phyloP scores from a whole-genome alignment of 2,797 vertebrate genomes.

The Caiman crocodilus region DNA sequence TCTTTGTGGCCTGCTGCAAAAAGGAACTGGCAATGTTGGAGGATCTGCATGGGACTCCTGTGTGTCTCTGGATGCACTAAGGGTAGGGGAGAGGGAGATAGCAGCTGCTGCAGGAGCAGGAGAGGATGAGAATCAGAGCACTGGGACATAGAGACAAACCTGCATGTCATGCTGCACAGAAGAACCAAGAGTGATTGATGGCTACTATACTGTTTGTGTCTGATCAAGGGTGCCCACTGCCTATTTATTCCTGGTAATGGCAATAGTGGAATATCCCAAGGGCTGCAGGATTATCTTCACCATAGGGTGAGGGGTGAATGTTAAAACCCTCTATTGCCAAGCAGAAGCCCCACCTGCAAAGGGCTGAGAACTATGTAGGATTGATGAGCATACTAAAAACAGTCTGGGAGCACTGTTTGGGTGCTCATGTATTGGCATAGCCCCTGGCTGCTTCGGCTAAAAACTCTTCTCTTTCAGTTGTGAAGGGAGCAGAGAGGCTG shows the following conservation, averaged over 20 bases:
- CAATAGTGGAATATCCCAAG: neutral
- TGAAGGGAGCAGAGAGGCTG: neutral
- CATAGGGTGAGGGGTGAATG: neutral
- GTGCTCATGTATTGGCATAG: neutral
- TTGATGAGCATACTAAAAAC: neutral
- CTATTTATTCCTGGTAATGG: neutral
- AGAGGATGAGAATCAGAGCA: neutral
- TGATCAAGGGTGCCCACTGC: neutral
- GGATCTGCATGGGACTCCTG: neutral
- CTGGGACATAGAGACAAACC: neutral
- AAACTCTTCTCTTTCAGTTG: neutral
- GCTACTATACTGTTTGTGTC: neutral
- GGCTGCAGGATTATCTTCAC: neutral
- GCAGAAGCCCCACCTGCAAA: neutral
- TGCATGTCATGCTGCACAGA: neutral
- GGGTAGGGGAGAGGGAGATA: neutral
- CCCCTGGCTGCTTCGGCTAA: neutral
- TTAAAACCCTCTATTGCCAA: neutral
- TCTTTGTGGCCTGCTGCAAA: neutral
- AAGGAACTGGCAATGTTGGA: neutral
- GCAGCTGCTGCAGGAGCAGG: neutral
- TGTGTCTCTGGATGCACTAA: neutral
- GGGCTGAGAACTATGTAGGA: neutral
- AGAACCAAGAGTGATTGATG: neutral
- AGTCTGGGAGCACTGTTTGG: too few species aligned